phyloP scores from a whole-genome alignment of 2,797 vertebrate species.

The Champsocephalus gunnari region DNA sequence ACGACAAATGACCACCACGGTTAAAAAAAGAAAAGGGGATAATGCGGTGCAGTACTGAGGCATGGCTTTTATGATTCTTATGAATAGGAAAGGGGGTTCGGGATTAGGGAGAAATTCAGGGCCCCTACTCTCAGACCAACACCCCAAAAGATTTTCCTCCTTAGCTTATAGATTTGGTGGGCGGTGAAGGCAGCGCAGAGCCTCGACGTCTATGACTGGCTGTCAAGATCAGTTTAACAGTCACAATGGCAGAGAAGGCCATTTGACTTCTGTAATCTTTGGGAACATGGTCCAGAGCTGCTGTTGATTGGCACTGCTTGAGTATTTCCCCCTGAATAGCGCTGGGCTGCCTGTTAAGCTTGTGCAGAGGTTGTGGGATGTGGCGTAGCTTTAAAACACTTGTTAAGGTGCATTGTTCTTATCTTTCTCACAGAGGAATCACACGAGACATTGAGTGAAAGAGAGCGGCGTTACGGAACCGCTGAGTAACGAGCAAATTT shows the following conservation, averaged over 20 bases:
- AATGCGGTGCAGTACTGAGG: slow-evolving; percentile 72
- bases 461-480: slow-evolving; percentile 8
- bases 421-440: slow-evolving; percentile 34
- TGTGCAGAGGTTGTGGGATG: slow-evolving; percentile 45
- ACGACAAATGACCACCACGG: slow-evolving; percentile 81
- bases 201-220: slow-evolving; percentile 71
- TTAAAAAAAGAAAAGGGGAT: slow-evolving; percentile 53
- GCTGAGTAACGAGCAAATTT: slow-evolving; percentile 8
- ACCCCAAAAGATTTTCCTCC: slow-evolving; percentile 77
- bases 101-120: slow-evolving; percentile 77
- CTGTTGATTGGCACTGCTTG: slow-evolving; percentile 68
- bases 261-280: slow-evolving; percentile 83
- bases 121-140: slow-evolving; percentile 70
- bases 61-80: slow-evolving; percentile 78
- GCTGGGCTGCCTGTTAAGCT: slow-evolving; percentile 54
- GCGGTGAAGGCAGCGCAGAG: slow-evolving; percentile 59
- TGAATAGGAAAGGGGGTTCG: slow-evolving; percentile 55
- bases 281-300: slow-evolving; percentile 70
- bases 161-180: slow-evolving; percentile 78
- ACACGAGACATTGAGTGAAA: slow-evolving; percentile 19
- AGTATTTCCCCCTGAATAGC: slow-evolving; percentile 50
- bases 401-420: slow-evolving; percentile 46
- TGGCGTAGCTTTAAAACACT: slow-evolving; percentile 39
- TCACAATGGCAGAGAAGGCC: slow-evolving; percentile 81
- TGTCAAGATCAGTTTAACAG: slow-evolving; percentile 82